Percentiles rank a stretch among this genome's conserved stretches.
These are phyloP conservation scores for Scolopax bukidnonensis DNA, from an alignment of 2,797 vertebrate genomes.

Conservation along the genomic window DNA sequence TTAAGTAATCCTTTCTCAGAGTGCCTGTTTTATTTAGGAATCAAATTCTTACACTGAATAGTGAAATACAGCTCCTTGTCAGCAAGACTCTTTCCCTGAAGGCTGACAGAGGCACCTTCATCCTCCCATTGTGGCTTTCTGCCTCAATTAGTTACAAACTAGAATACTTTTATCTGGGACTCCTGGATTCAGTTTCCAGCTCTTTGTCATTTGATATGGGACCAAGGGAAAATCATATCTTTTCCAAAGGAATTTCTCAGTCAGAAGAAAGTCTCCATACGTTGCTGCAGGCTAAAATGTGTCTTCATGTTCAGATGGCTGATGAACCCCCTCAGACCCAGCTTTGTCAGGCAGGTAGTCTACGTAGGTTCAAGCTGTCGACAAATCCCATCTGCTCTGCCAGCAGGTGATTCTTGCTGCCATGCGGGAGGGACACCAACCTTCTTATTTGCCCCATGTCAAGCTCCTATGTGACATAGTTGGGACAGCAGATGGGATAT, in stretches of 20 bases:
- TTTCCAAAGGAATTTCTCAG: neutral
- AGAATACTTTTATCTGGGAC: neutral
- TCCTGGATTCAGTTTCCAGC: neutral
- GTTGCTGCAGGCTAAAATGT: neutral
- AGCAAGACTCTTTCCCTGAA: neutral
- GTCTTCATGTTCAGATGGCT: neutral
- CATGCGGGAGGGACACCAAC: neutral
- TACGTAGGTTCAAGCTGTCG: neutral
- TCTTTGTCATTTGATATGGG: neutral
- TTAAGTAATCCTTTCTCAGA: neutral
- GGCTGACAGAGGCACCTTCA: neutral
- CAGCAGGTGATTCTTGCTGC: slow-evolving; percentile 17
- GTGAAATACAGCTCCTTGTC: neutral
- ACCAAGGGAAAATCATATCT: neutral
- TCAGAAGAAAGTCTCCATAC: neutral
- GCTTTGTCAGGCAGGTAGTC: neutral
- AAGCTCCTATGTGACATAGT: neutral
- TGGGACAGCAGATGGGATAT: neutral
- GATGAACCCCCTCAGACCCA: neutral
- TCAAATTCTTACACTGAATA: neutral
- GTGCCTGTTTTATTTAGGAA: neutral
- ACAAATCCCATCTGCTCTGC: slow-evolving; percentile 32
- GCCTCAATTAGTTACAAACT: neutral
- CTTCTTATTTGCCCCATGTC: neutral
- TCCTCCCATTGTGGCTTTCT: neutral